Conservation (phyloP, 2,113 vertebrate species). For the Machaerirhynchus nigripectus region DNA sequence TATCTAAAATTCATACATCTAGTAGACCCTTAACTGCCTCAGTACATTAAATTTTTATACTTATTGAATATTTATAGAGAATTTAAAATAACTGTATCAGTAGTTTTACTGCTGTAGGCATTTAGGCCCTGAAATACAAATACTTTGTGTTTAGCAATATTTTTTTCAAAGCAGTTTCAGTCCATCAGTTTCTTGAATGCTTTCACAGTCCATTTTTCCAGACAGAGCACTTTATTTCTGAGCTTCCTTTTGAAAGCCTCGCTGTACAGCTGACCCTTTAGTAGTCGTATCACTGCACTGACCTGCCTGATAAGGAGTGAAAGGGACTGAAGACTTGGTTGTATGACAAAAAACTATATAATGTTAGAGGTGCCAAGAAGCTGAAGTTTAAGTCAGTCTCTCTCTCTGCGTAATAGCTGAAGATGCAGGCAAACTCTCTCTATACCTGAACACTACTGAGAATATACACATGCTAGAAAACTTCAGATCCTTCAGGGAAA, state of each 20-base stretch:
- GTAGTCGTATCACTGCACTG: neutral
- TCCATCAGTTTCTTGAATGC: neutral
- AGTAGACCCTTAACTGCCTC: neutral
- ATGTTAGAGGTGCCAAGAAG: neutral
- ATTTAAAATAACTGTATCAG: neutral
- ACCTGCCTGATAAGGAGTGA: neutral
- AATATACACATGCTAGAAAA: neutral
- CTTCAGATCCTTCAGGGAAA: neutral
- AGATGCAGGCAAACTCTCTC: neutral
- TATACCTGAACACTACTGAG: neutral
- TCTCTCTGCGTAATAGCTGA: neutral
- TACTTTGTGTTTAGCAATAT: neutral
- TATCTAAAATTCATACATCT: neutral
- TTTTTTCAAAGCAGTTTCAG: neutral
- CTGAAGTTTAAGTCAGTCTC: neutral
- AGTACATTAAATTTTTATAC: neutral
- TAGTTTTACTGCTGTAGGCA: neutral
- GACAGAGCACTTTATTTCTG: neutral
- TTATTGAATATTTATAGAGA: neutral
- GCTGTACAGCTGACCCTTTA: neutral
- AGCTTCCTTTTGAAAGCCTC: conserved; percentile 13
- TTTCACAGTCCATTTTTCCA: conserved; percentile 11
- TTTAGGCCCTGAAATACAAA: neutral
- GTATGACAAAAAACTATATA: conserved; percentile 7
- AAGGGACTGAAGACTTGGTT: neutral